Percentiles rank a stretch among this genome's conserved stretches.
Conservation (phyloP, 2,888 invertebrate genomes). For the Pterostichus niger region DNA sequence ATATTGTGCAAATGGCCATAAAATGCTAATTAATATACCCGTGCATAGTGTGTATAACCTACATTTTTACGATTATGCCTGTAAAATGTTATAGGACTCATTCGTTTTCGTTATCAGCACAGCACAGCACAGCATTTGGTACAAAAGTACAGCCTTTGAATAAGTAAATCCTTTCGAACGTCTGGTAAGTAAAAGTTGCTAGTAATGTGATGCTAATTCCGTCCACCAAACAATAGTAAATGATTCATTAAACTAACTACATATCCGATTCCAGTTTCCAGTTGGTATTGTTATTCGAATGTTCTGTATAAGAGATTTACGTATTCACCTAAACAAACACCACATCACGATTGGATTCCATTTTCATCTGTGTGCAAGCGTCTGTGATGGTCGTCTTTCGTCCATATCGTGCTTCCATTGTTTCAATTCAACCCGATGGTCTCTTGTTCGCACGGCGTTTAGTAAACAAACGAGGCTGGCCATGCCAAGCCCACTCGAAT, state of each 20-base stretch:
- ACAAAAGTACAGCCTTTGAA: background rate
- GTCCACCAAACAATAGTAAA: conserved; percentile 22
- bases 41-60: background rate
- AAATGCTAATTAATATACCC: background rate
- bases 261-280: conserved; percentile 48
- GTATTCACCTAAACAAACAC: conserved; percentile 51
- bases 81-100: background rate
- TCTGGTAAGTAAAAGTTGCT: background rate
- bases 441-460: conserved; percentile 18
- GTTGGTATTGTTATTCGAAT: conserved; percentile 46
- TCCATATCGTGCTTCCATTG: conserved; percentile 38
- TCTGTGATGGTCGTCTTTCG: conserved; percentile 25
- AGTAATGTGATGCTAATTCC: conserved; percentile 25
- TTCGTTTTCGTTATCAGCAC: conserved; percentile 6
- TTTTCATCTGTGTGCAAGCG: conserved; percentile 10
- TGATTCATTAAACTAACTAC: conserved; percentile 47
- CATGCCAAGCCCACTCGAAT: background rate
- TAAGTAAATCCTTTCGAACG: background rate
- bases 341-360: conserved; percentile 5
- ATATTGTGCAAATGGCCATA: too few species aligned
- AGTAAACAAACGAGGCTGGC: conserved; percentile 12
- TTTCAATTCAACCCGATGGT: conserved; percentile 14
- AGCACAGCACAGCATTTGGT: background rate
- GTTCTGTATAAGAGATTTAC: conserved; percentile 19
- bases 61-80: background rate